Base-by-base conservation (phyloP, 2,888 invertebrate species). In the Sarcophaga subvicina region DNA sequence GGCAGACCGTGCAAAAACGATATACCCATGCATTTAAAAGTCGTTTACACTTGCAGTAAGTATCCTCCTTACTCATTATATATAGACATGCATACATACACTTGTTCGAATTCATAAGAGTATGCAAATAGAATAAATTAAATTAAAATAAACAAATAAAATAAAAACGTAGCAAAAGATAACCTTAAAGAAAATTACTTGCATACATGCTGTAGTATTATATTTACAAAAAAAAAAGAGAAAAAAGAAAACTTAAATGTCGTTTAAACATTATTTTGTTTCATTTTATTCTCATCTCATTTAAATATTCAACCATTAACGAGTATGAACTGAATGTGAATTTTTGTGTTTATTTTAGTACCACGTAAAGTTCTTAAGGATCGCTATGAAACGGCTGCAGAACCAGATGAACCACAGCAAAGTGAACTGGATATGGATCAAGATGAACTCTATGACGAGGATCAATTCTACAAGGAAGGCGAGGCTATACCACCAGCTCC, bases 11-110 rank as follows among this genome's bases (percentile, higher is more conserved):
- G 97, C 93, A 96, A 96, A 88, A 95, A 95, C 0, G 96, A 96
- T 89, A 96, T 97, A 90, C 94, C 96, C 91, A 97, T 97, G 94
- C 97, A 97, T 93, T 95, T 97, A 90, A 97, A 97, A 94, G 97
- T 97, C 86, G 97, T 97, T 89, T 97, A 97, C 93, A 97, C 97
- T 66, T 97, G 97, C 92, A 97, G 97, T 97, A 93, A 96, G 96
- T 95, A 85, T 83, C 49, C 37, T 20, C 49, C 37, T 25, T 59
- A 71, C 37, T 47, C 64, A 60, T 49, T 27, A 49, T n/a, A 70
- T 45, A 70, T 54, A 80, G 70, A 70, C 75, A n/a, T 54, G 20
- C 75, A 70, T 60, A 71, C 20, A 70, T 17, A n/a, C 25, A 47
- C 73, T 49, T 79, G 47, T 25, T n/a, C 27, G 45, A 22, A 62